A percentile compares a stretch with the other conserved stretches of the same genome.
phyloP scores from a whole-genome alignment of 2,113 vertebrate genomes.

The Recurvirostra avosetta region DNA sequence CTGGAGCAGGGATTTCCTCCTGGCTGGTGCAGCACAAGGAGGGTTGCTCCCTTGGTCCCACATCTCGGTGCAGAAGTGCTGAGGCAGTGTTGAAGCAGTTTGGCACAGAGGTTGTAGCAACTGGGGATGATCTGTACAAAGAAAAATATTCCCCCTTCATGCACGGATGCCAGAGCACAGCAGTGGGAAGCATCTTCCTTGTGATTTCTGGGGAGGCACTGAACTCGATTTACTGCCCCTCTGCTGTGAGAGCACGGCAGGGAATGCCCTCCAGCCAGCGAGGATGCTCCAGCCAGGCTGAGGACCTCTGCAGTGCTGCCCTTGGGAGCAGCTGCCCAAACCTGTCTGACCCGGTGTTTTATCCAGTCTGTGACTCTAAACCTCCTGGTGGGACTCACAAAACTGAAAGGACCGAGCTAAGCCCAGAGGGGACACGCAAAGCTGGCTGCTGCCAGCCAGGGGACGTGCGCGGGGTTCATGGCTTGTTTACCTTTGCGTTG shows the following conservation, averaged over 20 bases:
- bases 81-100: background rate
- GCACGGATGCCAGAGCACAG: background rate
- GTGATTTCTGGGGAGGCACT: background rate
- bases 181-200: background rate
- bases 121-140: background rate
- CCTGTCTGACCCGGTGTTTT: accelerated
- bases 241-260: background rate
- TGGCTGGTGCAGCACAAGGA: accelerated
- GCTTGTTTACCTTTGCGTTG: background rate
- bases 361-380: background rate
- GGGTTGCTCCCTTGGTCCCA: background rate
- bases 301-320: background rate
- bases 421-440: accelerated
- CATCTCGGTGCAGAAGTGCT: accelerated
- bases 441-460: background rate
- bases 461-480: accelerated
- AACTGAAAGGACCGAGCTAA: background rate
- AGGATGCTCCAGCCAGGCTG: background rate
- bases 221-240: background rate
- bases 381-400: background rate
- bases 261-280: background rate
- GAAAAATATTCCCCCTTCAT: background rate
- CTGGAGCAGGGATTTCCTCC: background rate
- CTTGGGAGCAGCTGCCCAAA: background rate
- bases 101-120: background rate